phyloP scores from a whole-genome alignment of 2,888 invertebrate species.

The Glyphotaelius pellucidus region DNA sequence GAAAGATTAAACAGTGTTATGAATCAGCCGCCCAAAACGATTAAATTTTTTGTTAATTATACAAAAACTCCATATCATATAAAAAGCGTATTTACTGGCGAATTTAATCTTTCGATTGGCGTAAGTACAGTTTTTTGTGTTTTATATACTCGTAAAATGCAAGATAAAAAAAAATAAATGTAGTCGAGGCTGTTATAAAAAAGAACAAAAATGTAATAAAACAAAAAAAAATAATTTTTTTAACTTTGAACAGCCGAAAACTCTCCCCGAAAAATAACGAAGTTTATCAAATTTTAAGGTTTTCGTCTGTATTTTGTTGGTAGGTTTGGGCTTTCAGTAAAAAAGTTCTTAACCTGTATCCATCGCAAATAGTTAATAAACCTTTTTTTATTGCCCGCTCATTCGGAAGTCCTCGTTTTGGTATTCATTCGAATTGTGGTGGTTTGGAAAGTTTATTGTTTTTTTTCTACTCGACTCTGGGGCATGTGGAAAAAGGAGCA shows the following conservation, averaged over 20 bases:
- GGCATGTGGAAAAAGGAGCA: not conserved
- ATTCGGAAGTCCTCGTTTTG: constrained; percentile 2
- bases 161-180: no score
- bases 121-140: no score
- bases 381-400: constrained; percentile 34
- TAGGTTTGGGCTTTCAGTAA: not conserved
- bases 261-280: not conserved
- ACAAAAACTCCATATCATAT: no score
- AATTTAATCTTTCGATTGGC: no score
- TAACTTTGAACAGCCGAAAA: not conserved
- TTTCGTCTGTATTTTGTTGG: not conserved
- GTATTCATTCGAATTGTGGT: constrained; percentile 20
- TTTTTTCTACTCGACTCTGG: not conserved
- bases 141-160: no score
- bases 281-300: not conserved
- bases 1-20: not conserved
- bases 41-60: no score
- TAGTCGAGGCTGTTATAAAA: no score
- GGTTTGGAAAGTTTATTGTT: constrained; percentile 8
- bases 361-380: constrained; percentile 19
- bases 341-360: constrained; percentile 11
- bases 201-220: no score
- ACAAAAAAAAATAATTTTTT: not conserved
- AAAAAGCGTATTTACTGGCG: no score
- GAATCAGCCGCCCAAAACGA: no score